These are phyloP conservation scores for Edolisoma coerulescens DNA, from an alignment of 2,113 vertebrate genomes.

Conservation along the genomic window DNA sequence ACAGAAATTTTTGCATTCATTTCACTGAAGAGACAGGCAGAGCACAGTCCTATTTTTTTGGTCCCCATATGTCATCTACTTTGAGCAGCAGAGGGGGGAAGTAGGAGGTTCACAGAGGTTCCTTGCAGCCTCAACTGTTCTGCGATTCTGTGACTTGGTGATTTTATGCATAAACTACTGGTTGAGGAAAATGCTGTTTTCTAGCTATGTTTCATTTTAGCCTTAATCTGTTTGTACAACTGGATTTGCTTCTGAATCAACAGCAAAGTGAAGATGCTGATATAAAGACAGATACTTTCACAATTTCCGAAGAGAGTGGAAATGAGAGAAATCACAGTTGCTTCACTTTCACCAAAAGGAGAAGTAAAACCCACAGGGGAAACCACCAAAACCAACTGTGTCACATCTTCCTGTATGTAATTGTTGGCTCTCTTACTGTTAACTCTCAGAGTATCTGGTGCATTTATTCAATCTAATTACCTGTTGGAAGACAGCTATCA, in stretches of 20 bases:
- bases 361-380: conserved; percentile 59
- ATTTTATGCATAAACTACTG: background rate
- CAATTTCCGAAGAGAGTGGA: background rate
- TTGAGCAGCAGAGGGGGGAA: background rate
- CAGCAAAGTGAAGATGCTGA: background rate
- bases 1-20: background rate
- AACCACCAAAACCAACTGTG: conserved; percentile 20
- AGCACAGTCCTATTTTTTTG: background rate
- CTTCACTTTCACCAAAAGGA: conserved; percentile 9
- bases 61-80: background rate
- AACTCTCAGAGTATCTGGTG: background rate
- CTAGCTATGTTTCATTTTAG: background rate
- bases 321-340: conserved; percentile 38
- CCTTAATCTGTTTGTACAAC: background rate
- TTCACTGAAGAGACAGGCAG: background rate
- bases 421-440: background rate
- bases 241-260: background rate
- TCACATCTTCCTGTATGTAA: background rate
- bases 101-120: background rate
- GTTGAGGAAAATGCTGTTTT: background rate
- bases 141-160: background rate
- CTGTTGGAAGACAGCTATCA: background rate
- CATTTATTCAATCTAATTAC: background rate
- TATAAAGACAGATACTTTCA: background rate
- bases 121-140: background rate